Base-by-base conservation (phyloP, 2,888 invertebrate genomes). In the Apantesis nais region DNA sequence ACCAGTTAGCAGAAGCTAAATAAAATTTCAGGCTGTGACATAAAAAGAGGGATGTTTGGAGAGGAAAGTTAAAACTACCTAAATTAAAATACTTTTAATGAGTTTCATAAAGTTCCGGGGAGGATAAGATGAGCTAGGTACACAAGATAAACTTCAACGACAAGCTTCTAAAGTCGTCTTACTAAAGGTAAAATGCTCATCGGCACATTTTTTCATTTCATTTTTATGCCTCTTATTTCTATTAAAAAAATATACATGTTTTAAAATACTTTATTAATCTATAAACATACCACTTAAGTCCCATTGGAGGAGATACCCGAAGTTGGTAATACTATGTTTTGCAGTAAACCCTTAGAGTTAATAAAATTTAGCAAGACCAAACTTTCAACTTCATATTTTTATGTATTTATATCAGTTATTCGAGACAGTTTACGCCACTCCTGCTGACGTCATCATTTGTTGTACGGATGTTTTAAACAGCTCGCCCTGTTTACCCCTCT, bases 401-500 rank as follows among this genome's bases (percentile, higher is more conserved):
- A 34, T 34, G 34, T n/a, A 44, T n/a, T 11, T 52, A n/a, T 9
- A 52, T 52, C n/a, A 52, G n/a, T 11, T 22, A 48, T 52, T 52
- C 11, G 48, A n/a, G 22, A 19, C 2, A 37, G 2, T 19, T 22
- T 9, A 16, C 9, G 19, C 19, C 12, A 39, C 22, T 39, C 14
- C n/a, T 39, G 16, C 39, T 58, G 55, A 37, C 39, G 58, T 62
- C 70, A 66, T 68, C 70, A 61, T 52, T 19, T 39, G 48, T 29
- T 39, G 73, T 64, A 48, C n/a, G 58, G 52, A 41, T 76, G 39
- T 71, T 72, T 34, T 61, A 58, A 63, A 44, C 19, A 62, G 68
- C 66, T 52, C 37, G 61, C 62, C 73, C 44, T 72, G 72, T 74
- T 74, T 62, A 37, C n/a, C 60, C 67, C 66, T 7, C 29, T 39